A percentile compares a stretch with the other conserved stretches of the same genome.
Conservation (phyloP, 2,888 invertebrate species). For the Acanthoscelides obtectus region DNA sequence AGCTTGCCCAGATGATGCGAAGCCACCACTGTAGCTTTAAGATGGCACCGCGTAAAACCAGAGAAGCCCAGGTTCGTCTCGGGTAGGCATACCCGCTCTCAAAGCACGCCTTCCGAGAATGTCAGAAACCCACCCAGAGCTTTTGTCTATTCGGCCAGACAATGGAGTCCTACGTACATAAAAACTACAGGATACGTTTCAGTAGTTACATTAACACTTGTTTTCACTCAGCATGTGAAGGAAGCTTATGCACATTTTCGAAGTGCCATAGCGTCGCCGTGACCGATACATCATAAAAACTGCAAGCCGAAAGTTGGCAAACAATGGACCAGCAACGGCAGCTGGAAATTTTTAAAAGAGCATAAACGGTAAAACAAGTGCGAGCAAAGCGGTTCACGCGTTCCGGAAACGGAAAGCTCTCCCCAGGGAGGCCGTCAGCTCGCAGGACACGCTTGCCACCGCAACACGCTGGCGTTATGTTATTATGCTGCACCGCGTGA, state of each 20-base stretch:
- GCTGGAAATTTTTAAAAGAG: conserved; percentile 34
- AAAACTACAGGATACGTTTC: too few relatives aligned
- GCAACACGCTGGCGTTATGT: conserved; percentile 43
- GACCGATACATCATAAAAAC: not conserved
- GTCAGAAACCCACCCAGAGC: too few relatives aligned
- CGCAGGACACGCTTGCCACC: not conserved
- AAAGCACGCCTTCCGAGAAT: too few relatives aligned
- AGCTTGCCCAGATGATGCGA: too few relatives aligned
- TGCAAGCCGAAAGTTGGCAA: not conserved
- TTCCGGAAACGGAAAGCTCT: conserved; percentile 33
- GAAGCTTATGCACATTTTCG: not conserved
- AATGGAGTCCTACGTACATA: too few relatives aligned
- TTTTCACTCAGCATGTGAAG: too few relatives aligned
- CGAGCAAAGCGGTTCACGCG: conserved; percentile 38
- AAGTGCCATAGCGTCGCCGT: not conserved
- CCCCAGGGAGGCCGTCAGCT: conserved; percentile 34
- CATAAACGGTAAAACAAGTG: conserved; percentile 38
- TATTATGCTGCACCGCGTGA: conserved; percentile 29
- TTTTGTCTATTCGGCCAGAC: too few relatives aligned
- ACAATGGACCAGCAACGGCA: conserved; percentile 3
- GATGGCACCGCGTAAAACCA: too few relatives aligned
- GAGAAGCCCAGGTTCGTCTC: too few relatives aligned
- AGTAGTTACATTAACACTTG: too few relatives aligned
- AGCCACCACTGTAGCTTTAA: too few relatives aligned
- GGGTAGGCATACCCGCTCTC: too few relatives aligned